Evolutionary conservation across 2,113 vertebrate genomes (phyloP).

Genomic region (Silurus glanis): DNA sequence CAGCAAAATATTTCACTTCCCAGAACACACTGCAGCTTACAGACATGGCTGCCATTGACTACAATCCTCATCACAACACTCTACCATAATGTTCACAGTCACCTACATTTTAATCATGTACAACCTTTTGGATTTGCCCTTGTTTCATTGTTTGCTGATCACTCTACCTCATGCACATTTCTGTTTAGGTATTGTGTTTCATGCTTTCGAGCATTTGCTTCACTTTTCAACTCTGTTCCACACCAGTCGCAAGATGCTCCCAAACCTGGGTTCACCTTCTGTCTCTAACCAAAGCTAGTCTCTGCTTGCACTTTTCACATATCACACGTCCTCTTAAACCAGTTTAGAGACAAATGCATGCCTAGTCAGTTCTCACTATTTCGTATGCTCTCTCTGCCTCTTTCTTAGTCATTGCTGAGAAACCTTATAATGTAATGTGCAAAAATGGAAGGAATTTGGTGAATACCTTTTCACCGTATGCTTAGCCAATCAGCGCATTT

Average conservation of each 20-base stretch:
- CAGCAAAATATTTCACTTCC: neutral
- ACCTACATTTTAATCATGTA: too few species aligned
- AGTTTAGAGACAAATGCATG: neutral
- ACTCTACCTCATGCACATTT: neutral
- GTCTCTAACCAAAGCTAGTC: neutral
- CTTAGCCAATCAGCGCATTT: neutral
- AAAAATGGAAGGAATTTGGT: neutral
- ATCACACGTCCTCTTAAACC: neutral
- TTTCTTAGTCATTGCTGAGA: neutral
- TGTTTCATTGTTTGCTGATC: neutral
- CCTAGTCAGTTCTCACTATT: neutral
- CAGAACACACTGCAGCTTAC: neutral
- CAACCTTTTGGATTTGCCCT: neutral
- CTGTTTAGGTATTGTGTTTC: neutral
- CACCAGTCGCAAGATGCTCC: neutral
- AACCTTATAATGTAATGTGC: neutral
- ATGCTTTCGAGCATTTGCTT: neutral
- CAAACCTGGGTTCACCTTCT: neutral
- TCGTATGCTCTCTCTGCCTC: neutral
- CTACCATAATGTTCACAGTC: too few species aligned
- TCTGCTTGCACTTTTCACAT: neutral
- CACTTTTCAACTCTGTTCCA: neutral
- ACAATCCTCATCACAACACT: too few species aligned
- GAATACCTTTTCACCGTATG: neutral
- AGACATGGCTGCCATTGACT: neutral